Evolutionary conservation across 1,140 invertebrate genomes (phyloP), one percentile per base, ranked within the genome.

Genomic region (Penaeus chinensis): DNA sequence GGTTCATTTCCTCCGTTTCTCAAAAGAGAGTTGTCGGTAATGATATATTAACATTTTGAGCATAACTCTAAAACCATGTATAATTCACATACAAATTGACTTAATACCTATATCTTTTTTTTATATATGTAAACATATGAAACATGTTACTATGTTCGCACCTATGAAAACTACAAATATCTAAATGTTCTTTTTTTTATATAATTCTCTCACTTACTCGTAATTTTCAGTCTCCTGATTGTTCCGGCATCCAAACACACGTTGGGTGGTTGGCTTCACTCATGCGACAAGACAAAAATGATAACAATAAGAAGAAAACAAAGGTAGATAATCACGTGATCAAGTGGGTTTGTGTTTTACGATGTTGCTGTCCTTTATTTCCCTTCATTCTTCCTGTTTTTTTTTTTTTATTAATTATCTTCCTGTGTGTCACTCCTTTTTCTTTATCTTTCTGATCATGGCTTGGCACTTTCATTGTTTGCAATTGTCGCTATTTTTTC

Each of bases 101-200:
- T 87, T 87, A 87, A 88, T 84, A 60, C 61, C 82, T 88, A 88
- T 71, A 24, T 71, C n/a, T 32, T 71, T 24, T 69, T 24, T 82
- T 84, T 88, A 88, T 88, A 78, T 88, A 88, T 78, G 82, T 88
- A 88, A 88, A 88, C 87, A 84, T 84, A 88, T 88, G 87, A 87
- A 87, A 88, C 87, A 84, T 84, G 74, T 88, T 76, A 60, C 87
- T 88, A 88, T 71, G 42, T 84, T 84, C 66, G 87, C 82, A 84
- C 86, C 86, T 87, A 87, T 82, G 86, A 87, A 83, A 87, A 82
- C 86, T 87, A 87, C 86, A 87, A 87, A 83, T 83, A 78, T 85
- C 86, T 87, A 87, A 60, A 16, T 54, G 54, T 54, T 54, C 54
- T 54, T 54, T 54, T 54, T 54, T 54, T 54, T 13, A 54, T 54